Base-by-base conservation (phyloP, 1,140 invertebrate genomes). In the Sinonovacula constricta region DNA sequence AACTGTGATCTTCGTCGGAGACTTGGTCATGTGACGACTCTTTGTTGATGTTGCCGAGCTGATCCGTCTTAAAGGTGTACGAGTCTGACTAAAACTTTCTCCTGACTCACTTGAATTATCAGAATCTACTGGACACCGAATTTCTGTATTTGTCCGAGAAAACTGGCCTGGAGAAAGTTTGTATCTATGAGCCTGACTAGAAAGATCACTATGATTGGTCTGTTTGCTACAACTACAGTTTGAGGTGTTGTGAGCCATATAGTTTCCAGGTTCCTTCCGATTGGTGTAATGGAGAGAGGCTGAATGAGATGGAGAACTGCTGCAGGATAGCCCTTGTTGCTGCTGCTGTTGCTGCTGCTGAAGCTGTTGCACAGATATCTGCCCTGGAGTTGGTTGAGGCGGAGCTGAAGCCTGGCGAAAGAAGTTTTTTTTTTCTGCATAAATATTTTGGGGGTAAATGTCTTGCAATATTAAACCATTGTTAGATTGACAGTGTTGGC, bases 51-150 rank as follows among this genome's bases (percentile, higher is more conserved):
- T 54, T 7, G 72, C 72, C 24, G 72, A 76, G 31, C 56, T 76
- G 45, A 34, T 76, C 31, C 72, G 30, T 49, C 63, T 30, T 18
- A 59, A 57, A 7, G 72, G 51, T 39, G 60, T 57, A 24, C 72
- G 51, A 22, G 34, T 45, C 18, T 18, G 7, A 45, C 39, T 45
- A 45, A 45, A 18, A 45, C 7, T 30, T 56, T 76, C 72, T 31
- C 72, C 62, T 36, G 56, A 65, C 12, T 76, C 72, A 76, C 72
- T 76, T 3, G 72, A 76, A 59, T 76, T 76, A 56, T 76, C 72
- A 15, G 72, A 76, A 49, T 76, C 63, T 0, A 24, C 0, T 45
- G 28, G n/a, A 33, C 51, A 28, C 18, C 63, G 51, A 24, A 76
- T 30, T 30, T 76, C 72, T 7, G 72, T 76, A 59, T 57, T 31